Conservation (phyloP, 2,888 invertebrate species). For the Onchidella celtica region DNA sequence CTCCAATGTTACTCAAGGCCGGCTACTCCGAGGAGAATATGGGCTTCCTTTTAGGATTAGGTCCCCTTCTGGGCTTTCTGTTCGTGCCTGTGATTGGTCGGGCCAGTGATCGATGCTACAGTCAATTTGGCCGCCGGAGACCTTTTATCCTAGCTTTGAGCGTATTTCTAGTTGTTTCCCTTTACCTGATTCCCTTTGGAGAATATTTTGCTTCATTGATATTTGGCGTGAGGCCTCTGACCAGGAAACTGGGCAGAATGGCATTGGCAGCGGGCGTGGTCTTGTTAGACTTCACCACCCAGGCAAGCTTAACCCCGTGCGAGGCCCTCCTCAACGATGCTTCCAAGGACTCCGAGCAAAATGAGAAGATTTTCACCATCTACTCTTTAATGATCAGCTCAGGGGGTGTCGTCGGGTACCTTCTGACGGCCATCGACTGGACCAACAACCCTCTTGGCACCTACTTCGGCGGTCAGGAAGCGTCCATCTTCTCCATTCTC, state of each 20-base stretch:
- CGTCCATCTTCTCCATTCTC: conserved; percentile 94
- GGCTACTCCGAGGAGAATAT: conserved; percentile 80
- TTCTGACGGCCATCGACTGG: conserved; percentile 89
- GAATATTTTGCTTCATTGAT: conserved; percentile 64
- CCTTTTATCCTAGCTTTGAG: conserved; percentile 81
- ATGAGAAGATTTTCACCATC: conserved; percentile 94
- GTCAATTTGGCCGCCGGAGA: conserved; percentile 79
- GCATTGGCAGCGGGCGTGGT: conserved; percentile 88
- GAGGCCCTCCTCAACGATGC: conserved; percentile 96
- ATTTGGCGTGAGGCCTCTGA: conserved; percentile 60
- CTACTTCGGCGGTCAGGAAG: conserved; percentile 91
- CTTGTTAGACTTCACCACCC: conserved; percentile 95
- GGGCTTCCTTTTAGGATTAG: conserved; percentile 81
- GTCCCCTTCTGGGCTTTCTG: conserved; percentile 80
- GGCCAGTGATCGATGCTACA: conserved; percentile 79
- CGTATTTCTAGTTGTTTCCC: conserved; percentile 76
- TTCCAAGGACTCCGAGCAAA: conserved; percentile 92
- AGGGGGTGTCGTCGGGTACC: conserved; percentile 96
- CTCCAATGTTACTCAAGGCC: conserved; percentile 81
- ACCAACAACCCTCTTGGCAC: conserved; percentile 85
- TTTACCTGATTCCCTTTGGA: conserved; percentile 79
- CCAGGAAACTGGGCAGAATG: conserved; percentile 62
- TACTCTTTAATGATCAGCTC: conserved; percentile 98
- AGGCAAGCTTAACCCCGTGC: conserved; percentile 96
- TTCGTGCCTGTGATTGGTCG: conserved; percentile 80